Conservation (phyloP, 2,888 invertebrate species). For the Dorcus parallelipipedus region DNA sequence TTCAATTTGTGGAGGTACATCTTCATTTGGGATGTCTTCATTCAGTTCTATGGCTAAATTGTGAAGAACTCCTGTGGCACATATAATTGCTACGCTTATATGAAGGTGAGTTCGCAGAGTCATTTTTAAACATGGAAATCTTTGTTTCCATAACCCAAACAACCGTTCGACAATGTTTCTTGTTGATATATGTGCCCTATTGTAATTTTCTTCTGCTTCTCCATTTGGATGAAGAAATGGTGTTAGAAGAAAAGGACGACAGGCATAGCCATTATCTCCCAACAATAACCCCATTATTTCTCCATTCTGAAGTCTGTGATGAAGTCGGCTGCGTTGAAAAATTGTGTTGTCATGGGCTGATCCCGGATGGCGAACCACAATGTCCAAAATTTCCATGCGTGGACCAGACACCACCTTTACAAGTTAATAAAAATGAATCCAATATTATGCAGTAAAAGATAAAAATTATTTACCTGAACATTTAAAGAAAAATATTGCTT, state of each 20-base stretch:
- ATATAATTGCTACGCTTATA: slow-evolving; percentile 15
- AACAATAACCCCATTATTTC: slow-evolving; percentile 1
- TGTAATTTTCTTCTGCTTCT: slow-evolving; percentile 13
- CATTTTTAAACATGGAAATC: slow-evolving; percentile 15
- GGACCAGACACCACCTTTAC: slow-evolving; percentile 10
- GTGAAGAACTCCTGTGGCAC: slow-evolving; percentile 19
- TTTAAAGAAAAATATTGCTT: slow-evolving; percentile 18
- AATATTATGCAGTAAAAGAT: too few species aligned
- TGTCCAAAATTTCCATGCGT: slow-evolving; percentile 16
- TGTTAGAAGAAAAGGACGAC: slow-evolving; percentile 22
- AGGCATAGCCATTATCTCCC: slow-evolving; percentile 27
- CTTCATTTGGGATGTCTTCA: too few species aligned
- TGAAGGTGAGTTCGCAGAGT: background rate
- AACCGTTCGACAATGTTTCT: slow-evolving; percentile 22
- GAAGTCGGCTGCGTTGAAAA: too few species aligned
- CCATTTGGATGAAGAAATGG: slow-evolving; percentile 17
- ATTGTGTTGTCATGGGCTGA: slow-evolving; percentile 3
- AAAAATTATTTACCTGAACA: slow-evolving; percentile 15
- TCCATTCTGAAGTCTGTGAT: too few species aligned
- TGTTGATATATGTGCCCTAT: slow-evolving; percentile 17
- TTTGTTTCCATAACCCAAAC: slow-evolving; percentile 22
- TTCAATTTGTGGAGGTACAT: too few species aligned
- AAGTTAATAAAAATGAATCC: too few species aligned
- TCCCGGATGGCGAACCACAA: slow-evolving; percentile 11
- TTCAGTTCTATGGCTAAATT: slow-evolving; percentile 3